phyloP scores from a whole-genome alignment of 2,113 vertebrate genomes.

The Garra rufa region DNA sequence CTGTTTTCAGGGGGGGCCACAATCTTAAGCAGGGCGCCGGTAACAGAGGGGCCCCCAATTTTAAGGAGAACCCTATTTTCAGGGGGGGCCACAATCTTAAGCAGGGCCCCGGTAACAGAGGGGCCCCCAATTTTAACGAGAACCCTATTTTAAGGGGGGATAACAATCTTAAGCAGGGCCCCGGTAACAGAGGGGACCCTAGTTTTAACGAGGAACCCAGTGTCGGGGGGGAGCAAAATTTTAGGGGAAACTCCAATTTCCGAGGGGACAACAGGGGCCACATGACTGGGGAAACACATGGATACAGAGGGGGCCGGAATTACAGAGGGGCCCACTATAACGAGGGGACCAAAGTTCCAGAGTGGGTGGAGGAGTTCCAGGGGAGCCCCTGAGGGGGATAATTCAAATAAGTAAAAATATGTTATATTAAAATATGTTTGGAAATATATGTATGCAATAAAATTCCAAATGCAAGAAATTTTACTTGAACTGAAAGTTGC shows the following conservation, averaged over 20 bases:
- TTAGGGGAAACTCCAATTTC: not conserved
- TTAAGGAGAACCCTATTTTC: not conserved
- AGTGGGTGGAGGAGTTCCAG: not conserved
- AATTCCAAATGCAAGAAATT: no score
- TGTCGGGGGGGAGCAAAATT: not conserved
- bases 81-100: not conserved
- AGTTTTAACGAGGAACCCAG: not conserved
- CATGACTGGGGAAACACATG: not conserved
- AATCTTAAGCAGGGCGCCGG: no score
- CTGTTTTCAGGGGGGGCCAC: not conserved
- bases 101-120: not conserved
- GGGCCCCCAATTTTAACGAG: not conserved
- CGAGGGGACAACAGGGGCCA: not conserved
- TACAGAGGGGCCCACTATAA: not conserved
- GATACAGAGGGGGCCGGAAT: not conserved
- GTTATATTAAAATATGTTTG: not conserved
- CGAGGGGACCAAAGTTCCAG: not conserved
- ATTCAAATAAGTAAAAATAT: not conserved
- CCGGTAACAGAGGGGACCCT: no score
- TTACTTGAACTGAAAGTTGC: no score
- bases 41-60: not conserved
- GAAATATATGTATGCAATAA: no score
- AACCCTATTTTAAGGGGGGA: not conserved
- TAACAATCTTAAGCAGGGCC: no score
- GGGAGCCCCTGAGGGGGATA: not conserved